Conservation (phyloP, 2,113 vertebrate species). For the Nematolebias whitei region DNA sequence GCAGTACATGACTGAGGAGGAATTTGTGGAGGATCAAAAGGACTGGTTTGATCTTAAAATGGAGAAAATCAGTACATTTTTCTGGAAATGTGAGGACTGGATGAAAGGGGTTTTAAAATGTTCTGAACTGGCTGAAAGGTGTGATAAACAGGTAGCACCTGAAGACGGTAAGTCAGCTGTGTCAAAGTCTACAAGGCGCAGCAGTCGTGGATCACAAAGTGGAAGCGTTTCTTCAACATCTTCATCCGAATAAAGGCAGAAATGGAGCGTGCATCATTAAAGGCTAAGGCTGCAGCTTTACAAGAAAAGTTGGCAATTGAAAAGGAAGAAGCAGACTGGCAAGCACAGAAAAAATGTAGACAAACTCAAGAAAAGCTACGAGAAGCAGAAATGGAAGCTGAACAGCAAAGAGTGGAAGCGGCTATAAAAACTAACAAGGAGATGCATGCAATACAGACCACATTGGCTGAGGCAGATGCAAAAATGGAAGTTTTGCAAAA, state of each 20-base stretch:
- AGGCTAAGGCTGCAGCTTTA: slow-evolving; percentile 37
- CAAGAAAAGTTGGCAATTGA: slow-evolving; percentile 23
- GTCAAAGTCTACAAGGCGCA: background rate
- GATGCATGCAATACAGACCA: slow-evolving; percentile 14
- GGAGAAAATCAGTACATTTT: background rate
- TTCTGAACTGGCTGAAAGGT: background rate
- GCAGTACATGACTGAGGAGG: background rate
- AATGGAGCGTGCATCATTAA: slow-evolving; percentile 30
- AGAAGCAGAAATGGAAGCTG: slow-evolving; percentile 32
- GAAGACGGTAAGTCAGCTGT: slow-evolving; percentile 15
- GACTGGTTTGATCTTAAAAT: slow-evolving; percentile 9
- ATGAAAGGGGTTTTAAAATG: slow-evolving; percentile 36
- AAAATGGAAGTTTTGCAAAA: no score
- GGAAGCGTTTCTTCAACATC: background rate
- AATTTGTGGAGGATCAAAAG: background rate
- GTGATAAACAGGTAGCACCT: background rate
- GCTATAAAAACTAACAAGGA: slow-evolving; percentile 33
- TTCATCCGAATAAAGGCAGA: slow-evolving; percentile 26
- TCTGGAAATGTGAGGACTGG: slow-evolving; percentile 36
- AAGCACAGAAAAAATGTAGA: background rate
- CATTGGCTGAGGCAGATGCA: no score
- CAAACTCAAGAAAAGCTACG: background rate
- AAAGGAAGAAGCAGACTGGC: slow-evolving; percentile 10
- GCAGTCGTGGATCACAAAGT: background rate
- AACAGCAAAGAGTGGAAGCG: slow-evolving; percentile 33